Evolutionary conservation across 2,113 vertebrate species (phyloP).

Genomic region (Tylochromis polylepis): DNA sequence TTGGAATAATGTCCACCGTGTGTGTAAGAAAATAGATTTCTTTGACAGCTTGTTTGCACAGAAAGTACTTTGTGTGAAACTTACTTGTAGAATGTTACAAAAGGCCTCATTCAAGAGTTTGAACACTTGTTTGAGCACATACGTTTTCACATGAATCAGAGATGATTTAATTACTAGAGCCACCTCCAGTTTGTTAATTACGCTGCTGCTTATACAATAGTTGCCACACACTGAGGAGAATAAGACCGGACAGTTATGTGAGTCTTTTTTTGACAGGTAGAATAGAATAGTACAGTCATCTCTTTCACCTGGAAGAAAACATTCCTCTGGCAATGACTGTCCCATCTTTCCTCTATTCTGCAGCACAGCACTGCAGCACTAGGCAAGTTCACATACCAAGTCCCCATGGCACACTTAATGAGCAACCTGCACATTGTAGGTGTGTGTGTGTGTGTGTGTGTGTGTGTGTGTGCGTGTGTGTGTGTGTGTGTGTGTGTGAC

Average conservation of each 20-base stretch:
- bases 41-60: neutral
- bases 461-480: neutral
- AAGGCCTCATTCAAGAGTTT: neutral
- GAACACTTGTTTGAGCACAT: neutral
- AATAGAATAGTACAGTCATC: conserved; percentile 31
- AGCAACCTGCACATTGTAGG: conserved; percentile 24
- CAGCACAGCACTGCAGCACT: conserved; percentile 3
- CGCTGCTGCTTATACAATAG: neutral
- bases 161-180: neutral
- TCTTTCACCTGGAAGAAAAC: conserved; percentile 25
- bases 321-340: conserved; percentile 28
- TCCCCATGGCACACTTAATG: conserved; percentile 42
- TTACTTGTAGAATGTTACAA: neutral
- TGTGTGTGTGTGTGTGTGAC: neutral
- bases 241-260: neutral
- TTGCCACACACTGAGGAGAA: neutral
- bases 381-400: conserved; percentile 9
- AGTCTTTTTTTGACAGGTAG: conserved; percentile 26
- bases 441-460: neutral
- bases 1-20: neutral
- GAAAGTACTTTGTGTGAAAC: neutral
- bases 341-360: conserved; percentile 25
- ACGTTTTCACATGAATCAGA: neutral
- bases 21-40: neutral
- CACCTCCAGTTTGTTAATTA: neutral